Conservation (phyloP, 2,888 invertebrate species). For the Hartigia nigra region DNA sequence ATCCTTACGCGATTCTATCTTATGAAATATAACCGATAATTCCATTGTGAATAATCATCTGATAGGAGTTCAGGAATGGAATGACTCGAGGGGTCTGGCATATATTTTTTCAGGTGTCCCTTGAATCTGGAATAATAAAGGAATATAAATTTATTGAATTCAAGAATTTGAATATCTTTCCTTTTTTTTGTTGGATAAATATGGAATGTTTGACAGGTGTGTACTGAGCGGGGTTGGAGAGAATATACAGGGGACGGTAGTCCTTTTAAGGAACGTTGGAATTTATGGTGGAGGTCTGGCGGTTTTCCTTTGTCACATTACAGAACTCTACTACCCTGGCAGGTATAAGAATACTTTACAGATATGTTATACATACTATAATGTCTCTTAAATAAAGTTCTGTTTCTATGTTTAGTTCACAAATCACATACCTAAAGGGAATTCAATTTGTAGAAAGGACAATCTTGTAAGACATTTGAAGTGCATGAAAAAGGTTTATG, state of each 20-base stretch:
- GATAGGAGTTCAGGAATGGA: neutral
- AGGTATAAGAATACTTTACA: conserved; percentile 65
- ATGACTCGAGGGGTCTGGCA: neutral
- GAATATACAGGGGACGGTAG: conserved; percentile 74
- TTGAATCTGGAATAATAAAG: neutral
- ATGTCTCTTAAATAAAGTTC: neutral
- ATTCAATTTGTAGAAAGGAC: conserved; percentile 87
- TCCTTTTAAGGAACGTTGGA: conserved; percentile 76
- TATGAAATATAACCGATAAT: neutral
- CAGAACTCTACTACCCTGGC: conserved; percentile 77
- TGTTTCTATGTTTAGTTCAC: conserved; percentile 70
- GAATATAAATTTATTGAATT: neutral
- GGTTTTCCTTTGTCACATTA: conserved; percentile 78
- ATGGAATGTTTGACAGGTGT: conserved; percentile 69
- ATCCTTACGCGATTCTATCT: neutral
- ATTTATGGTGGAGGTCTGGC: conserved; percentile 86
- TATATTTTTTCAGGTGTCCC: neutral
- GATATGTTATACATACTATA: neutral
- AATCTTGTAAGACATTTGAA: conserved; percentile 80
- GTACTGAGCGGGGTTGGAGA: conserved; percentile 83
- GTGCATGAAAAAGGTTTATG: conserved; percentile 85
- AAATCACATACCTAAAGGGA: conserved; percentile 87
- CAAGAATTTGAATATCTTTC: neutral
- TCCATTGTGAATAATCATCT: neutral
- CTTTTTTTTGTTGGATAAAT: neutral